These are phyloP conservation scores for Macrochelys suwanniensis DNA, from an alignment of 2,797 vertebrate genomes.

Conservation along the genomic window DNA sequence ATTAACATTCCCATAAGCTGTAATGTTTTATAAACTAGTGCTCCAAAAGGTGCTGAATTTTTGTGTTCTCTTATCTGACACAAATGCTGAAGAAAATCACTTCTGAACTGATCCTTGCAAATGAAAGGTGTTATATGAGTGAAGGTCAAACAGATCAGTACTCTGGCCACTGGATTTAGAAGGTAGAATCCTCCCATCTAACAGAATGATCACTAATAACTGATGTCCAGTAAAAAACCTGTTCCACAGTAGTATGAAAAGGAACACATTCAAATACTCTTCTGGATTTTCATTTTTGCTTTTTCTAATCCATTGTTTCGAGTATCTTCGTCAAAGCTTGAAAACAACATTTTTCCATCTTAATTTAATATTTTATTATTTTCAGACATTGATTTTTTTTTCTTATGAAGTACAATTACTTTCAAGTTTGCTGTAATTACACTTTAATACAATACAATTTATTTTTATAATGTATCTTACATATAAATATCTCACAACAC, in stretches of 20 bases:
- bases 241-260: background rate
- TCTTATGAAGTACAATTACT: background rate
- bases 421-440: background rate
- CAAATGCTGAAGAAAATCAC: background rate
- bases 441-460: background rate
- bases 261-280: background rate
- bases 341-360: background rate
- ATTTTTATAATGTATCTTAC: background rate
- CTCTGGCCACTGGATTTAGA: background rate
- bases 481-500: background rate
- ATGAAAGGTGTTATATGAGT: slow-evolving; percentile 15
- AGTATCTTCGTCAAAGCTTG: background rate
- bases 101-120: background rate
- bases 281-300: background rate
- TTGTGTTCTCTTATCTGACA: background rate
- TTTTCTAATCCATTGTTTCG: background rate
- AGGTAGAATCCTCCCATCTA: background rate
- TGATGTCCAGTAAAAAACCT: slow-evolving; percentile 17
- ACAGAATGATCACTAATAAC: slow-evolving; percentile 1
- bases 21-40: slow-evolving; percentile 33
- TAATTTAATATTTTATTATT: background rate
- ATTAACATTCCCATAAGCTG: background rate
- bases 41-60: slow-evolving; percentile 21
- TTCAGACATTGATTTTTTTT: background rate
- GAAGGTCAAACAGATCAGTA: slow-evolving; percentile 24